Evolutionary conservation across 92 coral and sea anemone species (phyloP).

Genomic region (Siderastrea siderea): DNA sequence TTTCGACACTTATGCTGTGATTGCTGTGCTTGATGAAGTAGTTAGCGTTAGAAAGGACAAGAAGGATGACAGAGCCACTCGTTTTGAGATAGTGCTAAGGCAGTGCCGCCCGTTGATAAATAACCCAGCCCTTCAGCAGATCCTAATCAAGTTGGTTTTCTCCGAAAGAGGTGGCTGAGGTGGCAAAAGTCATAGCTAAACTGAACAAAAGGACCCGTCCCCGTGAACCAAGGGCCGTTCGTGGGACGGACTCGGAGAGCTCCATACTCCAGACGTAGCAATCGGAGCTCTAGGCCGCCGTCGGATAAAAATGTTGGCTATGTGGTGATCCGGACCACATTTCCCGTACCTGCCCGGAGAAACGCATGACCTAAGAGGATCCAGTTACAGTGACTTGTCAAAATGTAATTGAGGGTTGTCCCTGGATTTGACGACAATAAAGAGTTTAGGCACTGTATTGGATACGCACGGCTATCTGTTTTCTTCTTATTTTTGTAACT

Average conservation of each 20-base stretch:
- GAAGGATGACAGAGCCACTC: slow-evolving; percentile 1
- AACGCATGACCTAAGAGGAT: too few relatives aligned
- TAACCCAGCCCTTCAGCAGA: slow-evolving; percentile 18
- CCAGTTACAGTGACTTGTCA: not conserved
- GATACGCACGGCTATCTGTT: not conserved
- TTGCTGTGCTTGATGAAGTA: slow-evolving; percentile 26
- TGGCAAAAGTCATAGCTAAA: slow-evolving; percentile 21
- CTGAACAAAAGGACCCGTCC: not conserved
- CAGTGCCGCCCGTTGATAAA: slow-evolving; percentile 24
- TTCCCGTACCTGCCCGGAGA: not conserved
- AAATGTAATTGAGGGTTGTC: not conserved
- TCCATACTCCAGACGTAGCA: slow-evolving; percentile 7
- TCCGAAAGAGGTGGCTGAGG: slow-evolving; percentile 19
- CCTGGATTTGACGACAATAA: not conserved
- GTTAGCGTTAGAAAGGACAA: not conserved
- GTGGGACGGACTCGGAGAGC: not conserved
- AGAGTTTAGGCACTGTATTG: not conserved
- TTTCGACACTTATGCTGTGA: slow-evolving; percentile 17
- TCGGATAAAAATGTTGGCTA: not conserved
- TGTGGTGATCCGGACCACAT: not conserved
- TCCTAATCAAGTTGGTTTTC: slow-evolving; percentile 18
- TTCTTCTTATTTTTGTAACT: not conserved
- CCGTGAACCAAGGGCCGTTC: slow-evolving; percentile 1
- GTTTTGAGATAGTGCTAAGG: slow-evolving; percentile 20
- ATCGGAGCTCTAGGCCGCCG: not conserved